Evolutionary conservation across 1,140 invertebrate genomes (phyloP).

Genomic region (Scaptodrosophila lebanonensis): DNA sequence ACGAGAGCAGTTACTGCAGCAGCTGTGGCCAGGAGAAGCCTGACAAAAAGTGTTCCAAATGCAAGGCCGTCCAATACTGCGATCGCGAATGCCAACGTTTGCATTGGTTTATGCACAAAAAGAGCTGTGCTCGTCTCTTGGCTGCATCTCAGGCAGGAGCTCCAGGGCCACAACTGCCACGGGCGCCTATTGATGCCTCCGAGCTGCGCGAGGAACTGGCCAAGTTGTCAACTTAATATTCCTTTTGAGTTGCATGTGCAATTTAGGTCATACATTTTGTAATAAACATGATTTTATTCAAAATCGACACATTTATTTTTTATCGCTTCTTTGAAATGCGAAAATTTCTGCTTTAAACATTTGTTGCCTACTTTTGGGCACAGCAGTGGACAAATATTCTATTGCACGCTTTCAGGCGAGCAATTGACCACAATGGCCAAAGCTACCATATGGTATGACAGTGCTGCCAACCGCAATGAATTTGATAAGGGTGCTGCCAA

Average conservation of each 20-base stretch:
- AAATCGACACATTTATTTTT: too few relatives aligned
- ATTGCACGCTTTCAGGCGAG: too few relatives aligned
- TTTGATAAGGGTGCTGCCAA: too few relatives aligned
- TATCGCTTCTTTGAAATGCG: too few relatives aligned
- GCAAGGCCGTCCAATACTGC: constrained; percentile 96
- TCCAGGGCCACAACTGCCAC: constrained; percentile 12
- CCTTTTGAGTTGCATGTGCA: not conserved
- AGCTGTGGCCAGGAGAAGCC: constrained; percentile 94
- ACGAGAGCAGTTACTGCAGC: constrained; percentile 85
- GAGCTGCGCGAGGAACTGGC: constrained; percentile 64
- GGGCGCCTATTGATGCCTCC: constrained; percentile 50
- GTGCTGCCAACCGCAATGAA: too few relatives aligned
- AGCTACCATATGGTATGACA: too few relatives aligned
- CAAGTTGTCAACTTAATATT: constrained; percentile 48
- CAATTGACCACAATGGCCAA: too few relatives aligned
- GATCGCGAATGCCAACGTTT: constrained; percentile 94
- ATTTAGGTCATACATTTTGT: too few relatives aligned
- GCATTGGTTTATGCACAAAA: constrained; percentile 98
- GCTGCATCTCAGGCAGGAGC: constrained; percentile 33
- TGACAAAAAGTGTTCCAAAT: constrained; percentile 95
- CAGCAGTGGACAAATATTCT: too few relatives aligned
- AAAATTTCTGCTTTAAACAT: too few relatives aligned
- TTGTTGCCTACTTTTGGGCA: too few relatives aligned
- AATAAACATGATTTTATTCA: too few relatives aligned
- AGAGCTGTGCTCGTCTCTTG: constrained; percentile 83